Conservation (phyloP, 2,113 vertebrate species). For the Lamprologus speciosus region DNA sequence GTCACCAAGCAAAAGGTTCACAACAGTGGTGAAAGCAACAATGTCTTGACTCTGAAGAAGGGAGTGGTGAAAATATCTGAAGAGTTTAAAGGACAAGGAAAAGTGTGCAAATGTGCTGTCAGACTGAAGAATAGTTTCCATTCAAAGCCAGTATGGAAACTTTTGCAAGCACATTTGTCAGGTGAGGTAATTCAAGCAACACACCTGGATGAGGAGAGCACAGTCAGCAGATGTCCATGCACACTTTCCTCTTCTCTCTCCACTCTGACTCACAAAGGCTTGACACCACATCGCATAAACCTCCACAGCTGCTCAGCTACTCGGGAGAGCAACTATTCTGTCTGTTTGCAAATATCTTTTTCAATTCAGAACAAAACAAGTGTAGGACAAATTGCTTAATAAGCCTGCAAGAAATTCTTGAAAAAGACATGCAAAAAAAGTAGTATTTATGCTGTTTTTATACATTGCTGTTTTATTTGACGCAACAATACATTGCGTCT, state of each 20-base stretch:
- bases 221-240: neutral
- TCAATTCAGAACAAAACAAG: neutral
- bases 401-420: neutral
- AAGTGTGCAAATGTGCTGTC: neutral
- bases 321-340: neutral
- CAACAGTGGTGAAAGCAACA: neutral
- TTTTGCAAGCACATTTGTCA: neutral
- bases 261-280: conserved; percentile 14
- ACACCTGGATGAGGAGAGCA: conserved; percentile 23
- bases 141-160: neutral
- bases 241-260: neutral
- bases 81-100: neutral
- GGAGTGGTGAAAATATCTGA: neutral
- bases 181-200: neutral
- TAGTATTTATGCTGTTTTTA: neutral
- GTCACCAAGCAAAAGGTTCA: neutral
- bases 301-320: conserved; percentile 15
- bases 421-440: neutral
- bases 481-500: neutral
- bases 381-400: neutral
- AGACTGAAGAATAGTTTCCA: neutral
- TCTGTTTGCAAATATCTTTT: neutral
- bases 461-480: neutral
- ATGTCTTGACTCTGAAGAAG: neutral
- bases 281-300: conserved; percentile 7